Evolutionary conservation across 2,797 vertebrate species (phyloP).

Genomic region (Nyctalus aviator): DNA sequence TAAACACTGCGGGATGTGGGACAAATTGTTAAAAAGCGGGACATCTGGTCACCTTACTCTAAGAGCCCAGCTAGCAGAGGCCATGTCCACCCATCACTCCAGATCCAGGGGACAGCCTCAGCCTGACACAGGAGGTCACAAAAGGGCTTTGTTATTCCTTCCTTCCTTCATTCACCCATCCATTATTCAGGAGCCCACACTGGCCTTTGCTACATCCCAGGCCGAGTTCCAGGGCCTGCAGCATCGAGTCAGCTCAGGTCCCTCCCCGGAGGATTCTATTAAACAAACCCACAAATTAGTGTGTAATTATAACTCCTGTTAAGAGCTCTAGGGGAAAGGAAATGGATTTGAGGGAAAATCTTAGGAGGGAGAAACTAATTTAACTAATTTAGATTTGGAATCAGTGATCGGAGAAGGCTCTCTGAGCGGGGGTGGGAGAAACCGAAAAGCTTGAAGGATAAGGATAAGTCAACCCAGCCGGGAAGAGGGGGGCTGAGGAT

Average conservation of each 20-base stretch:
- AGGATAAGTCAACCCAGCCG: not conserved
- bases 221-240: not conserved
- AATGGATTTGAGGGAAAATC: conserved; percentile 14
- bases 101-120: not conserved
- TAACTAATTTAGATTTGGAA: conserved; percentile 21
- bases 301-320: not conserved
- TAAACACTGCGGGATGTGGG: too few relatives aligned
- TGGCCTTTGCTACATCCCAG: not conserved
- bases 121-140: not conserved
- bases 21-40: too few relatives aligned
- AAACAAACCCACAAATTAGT: conserved; percentile 48
- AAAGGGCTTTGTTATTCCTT: not conserved
- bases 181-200: not conserved
- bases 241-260: not conserved
- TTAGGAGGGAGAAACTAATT: conserved; percentile 58
- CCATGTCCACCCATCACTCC: accelerated
- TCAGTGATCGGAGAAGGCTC: not conserved
- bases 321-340: conserved; percentile 52
- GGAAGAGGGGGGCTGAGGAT: not conserved
- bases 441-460: not conserved
- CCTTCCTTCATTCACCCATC: not conserved
- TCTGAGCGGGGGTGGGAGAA: not conserved
- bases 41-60: too few relatives aligned
- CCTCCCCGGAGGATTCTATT: not conserved
- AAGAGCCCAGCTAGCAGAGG: not conserved